Evolutionary conservation across 1,140 invertebrate species (phyloP).

Genomic region (Solen grandis): DNA sequence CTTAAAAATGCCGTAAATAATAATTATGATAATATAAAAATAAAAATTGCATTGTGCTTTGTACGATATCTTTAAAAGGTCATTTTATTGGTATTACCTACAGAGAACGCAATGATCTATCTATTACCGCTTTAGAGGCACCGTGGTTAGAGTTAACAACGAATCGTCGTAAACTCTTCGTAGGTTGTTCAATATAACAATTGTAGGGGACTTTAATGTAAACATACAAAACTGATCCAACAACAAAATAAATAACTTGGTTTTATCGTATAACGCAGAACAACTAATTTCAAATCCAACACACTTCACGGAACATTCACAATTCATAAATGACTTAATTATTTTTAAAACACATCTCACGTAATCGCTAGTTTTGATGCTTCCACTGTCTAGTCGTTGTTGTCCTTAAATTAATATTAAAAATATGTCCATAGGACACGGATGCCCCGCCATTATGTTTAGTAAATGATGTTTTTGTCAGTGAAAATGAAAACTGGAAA

Average conservation of each 20-base stretch:
- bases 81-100: not conserved
- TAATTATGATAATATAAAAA: too few relatives aligned
- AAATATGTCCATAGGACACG: not conserved
- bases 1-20: too few relatives aligned
- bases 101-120: not conserved
- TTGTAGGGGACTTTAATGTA: not conserved
- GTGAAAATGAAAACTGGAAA: too few relatives aligned
- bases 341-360: not conserved
- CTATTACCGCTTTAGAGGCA: not conserved
- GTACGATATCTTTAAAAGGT: too few relatives aligned
- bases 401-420: not conserved
- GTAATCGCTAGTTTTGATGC: constrained; percentile 8
- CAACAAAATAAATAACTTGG: not conserved
- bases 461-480: too few relatives aligned
- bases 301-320: not conserved
- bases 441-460: too few relatives aligned
- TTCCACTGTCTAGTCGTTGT: constrained; percentile 3
- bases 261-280: not conserved
- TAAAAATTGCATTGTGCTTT: too few relatives aligned
- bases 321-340: not conserved
- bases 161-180: not conserved
- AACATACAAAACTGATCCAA: not conserved
- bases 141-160: not conserved
- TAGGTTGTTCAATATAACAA: not conserved
- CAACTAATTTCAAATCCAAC: not conserved